A percentile compares a stretch with the other conserved stretches of the same genome.
phyloP scores from a whole-genome alignment of 1,140 invertebrate species.

The Mactra quadrangularis region DNA sequence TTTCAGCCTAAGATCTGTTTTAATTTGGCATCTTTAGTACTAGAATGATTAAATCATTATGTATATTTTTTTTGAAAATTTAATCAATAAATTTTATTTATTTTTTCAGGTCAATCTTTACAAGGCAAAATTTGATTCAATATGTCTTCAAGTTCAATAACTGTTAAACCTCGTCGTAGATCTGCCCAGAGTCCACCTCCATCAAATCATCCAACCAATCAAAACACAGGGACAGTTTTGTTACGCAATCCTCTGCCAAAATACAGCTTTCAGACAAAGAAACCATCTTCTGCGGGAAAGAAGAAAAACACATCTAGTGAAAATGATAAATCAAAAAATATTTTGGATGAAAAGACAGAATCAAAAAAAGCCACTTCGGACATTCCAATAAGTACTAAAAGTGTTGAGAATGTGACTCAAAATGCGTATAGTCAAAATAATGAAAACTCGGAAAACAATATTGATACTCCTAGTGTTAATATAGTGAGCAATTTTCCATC shows the following conservation, averaged over 20 bases:
- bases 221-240: slow-evolving; percentile 66
- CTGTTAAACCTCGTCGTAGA: slow-evolving; percentile 24
- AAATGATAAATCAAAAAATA: background rate
- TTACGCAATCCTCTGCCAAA: slow-evolving; percentile 74
- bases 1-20: no score
- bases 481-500: slow-evolving; percentile 9
- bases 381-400: background rate
- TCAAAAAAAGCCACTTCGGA: slow-evolving; percentile 6
- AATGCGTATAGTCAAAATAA: slow-evolving; percentile 8
- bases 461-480: background rate
- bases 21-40: no score
- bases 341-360: background rate
- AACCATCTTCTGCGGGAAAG: no score
- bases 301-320: no score
- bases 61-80: no score
- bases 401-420: background rate
- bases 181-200: slow-evolving; percentile 11
- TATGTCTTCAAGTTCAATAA: slow-evolving; percentile 47
- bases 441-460: background rate
- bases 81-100: no score
- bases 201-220: slow-evolving; percentile 3
- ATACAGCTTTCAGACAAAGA: slow-evolving; percentile 71
- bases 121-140: background rate
- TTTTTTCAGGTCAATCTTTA: no score
- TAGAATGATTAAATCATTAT: no score